Base-by-base conservation (phyloP, 1,140 invertebrate species). In the Rhyacophila brunnea region DNA sequence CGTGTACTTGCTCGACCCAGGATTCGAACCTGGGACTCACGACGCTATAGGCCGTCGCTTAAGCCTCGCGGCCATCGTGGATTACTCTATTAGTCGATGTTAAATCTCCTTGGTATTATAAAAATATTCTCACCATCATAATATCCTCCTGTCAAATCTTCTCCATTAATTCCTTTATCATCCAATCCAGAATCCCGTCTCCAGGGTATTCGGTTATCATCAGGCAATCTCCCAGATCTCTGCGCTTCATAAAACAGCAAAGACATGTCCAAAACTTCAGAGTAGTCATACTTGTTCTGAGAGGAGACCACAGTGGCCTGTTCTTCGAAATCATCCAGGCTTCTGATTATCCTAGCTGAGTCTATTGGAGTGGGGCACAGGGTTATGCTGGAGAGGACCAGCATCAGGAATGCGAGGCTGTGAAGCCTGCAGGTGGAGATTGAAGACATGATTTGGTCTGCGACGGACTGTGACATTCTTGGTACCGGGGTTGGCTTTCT, bases 51-150 rank as follows among this genome's bases (percentile, higher is more conserved):
- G n/a, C n/a, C n/a, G n/a, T n/a, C n/a, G n/a, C n/a, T n/a, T n/a
- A n/a, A n/a, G n/a, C n/a, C n/a, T n/a, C n/a, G n/a, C n/a, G n/a
- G n/a, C n/a, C n/a, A n/a, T n/a, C n/a, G n/a, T n/a, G n/a, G n/a
- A n/a, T n/a, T n/a, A n/a, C n/a, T n/a, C n/a, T n/a, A n/a, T n/a
- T n/a, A n/a, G n/a, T n/a, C n/a, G n/a, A n/a, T n/a, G n/a, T n/a
- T n/a, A n/a, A n/a, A n/a, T n/a, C n/a, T n/a, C n/a, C n/a, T n/a
- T n/a, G n/a, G n/a, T n/a, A n/a, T n/a, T n/a, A n/a, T n/a, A n/a
- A n/a, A n/a, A n/a, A n/a, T n/a, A n/a, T n/a, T n/a, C 68, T 71
- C 70, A 86, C 85, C 84, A 65, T 87, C 85, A 66, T 87, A 87
- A 71, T 86, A 87, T 43, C 86, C 86, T 40, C 85, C 86, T 10